Conservation (phyloP, 2,797 vertebrate species). For the Liasis olivaceus region DNA sequence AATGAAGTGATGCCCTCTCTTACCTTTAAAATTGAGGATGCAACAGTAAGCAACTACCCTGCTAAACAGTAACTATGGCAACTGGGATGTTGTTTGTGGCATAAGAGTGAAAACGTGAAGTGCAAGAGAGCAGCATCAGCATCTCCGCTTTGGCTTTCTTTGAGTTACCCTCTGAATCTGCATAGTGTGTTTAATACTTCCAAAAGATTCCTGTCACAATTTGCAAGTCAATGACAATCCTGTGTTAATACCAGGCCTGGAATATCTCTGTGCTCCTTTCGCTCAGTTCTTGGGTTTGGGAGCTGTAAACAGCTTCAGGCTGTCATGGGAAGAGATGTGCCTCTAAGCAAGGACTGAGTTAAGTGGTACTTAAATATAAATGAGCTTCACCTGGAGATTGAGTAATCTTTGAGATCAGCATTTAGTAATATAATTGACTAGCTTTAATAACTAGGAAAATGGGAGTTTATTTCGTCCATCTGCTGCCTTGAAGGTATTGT, state of each 20-base stretch:
- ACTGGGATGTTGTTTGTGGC: slow-evolving; percentile 4
- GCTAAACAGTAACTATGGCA: slow-evolving; percentile 29
- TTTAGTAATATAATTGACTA: slow-evolving; percentile 51
- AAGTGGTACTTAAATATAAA: slow-evolving; percentile 56
- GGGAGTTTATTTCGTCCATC: slow-evolving; percentile 2
- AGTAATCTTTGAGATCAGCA: slow-evolving; percentile 50
- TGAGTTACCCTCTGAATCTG: slow-evolving; percentile 14
- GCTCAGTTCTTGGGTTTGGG: not conserved
- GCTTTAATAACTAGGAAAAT: slow-evolving; percentile 18
- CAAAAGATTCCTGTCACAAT: slow-evolving; percentile 14
- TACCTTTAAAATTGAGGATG: not conserved
- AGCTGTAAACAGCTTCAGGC: slow-evolving; percentile 34
- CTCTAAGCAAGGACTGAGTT: slow-evolving; percentile 44
- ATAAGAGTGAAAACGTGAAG: slow-evolving; percentile 10
- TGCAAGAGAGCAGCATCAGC: not conserved
- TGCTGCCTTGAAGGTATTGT: slow-evolving; percentile 21
- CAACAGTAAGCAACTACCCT: not conserved
- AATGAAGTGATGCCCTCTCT: not conserved
- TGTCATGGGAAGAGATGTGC: slow-evolving; percentile 28
- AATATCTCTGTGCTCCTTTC: not conserved
- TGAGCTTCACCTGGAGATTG: slow-evolving; percentile 49
- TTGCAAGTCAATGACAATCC: slow-evolving; percentile 31
- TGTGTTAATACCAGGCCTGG: not conserved
- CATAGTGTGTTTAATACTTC: slow-evolving; percentile 11
- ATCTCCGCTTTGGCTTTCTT: slow-evolving; percentile 11